Evolutionary conservation across 2,888 invertebrate genomes (phyloP), one percentile per base, ranked within the genome.

Genomic region (Baronia brevicornis): DNA sequence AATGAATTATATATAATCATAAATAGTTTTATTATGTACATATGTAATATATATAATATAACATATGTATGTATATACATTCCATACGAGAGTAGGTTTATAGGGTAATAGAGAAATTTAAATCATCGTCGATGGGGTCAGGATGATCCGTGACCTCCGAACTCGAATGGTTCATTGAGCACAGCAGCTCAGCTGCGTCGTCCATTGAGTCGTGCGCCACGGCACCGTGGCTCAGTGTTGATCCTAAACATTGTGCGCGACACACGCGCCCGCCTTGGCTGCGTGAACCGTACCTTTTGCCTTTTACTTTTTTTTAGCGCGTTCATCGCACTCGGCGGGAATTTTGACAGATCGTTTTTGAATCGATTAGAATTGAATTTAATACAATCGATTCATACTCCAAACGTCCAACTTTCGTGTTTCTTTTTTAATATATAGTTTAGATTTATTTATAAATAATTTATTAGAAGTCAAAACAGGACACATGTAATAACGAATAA

Each of bases 81-180:
- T 39, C 28, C 33, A 37, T 20, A 21, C 37, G 39, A 36, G 47
- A 50, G 41, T 48, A 47, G 51, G 50, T 56, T 58, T 60, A 48
- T 71, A 64, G 68, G 67, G 66, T 71, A 64, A 61, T 69, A 64
- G 69, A 66, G 73, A 73, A 73, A 73, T 64, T 66, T 58, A 54
- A 46, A 59, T 56, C 54, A 58, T 52, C 60, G 62, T 58, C 49
- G 44, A 51, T 54, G 65, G 69, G 79, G 77, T 79, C 74, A 72
- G 58, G 63, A 70, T 69, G 64, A 66, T 60, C 55, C 59, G 63
- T 65, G 78, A 79, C 82, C 82, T 78, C 67, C 75, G 80, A 78
- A 78, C 80, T 70, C 64, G 60, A 65, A 68, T 73, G 75, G 66
- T 78, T 78, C 82, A 84, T 79, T 80, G 80, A 80, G 77, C 63